These are phyloP conservation scores for Streptopelia turtur DNA, from an alignment of 2,797 vertebrate species.

Conservation along the genomic window DNA sequence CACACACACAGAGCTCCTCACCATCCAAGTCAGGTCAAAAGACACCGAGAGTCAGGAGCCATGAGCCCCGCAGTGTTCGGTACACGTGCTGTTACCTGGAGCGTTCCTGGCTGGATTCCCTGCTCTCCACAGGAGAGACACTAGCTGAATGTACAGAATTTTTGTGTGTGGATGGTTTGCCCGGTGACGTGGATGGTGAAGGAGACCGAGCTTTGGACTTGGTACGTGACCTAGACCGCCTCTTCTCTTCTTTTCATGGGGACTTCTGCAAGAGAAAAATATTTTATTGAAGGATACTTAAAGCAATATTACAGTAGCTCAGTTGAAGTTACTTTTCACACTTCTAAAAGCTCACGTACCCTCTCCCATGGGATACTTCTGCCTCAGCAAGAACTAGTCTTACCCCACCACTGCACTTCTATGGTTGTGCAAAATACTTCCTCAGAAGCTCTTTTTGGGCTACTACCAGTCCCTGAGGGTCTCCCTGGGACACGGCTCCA, in stretches of 20 bases:
- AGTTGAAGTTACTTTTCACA: neutral
- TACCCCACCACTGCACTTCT: neutral
- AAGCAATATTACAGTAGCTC: neutral
- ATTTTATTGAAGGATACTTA: neutral
- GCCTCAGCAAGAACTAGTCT: neutral
- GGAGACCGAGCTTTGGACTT: constrained; percentile 83
- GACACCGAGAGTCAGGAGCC: neutral
- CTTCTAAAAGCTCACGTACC: neutral
- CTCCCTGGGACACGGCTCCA: neutral
- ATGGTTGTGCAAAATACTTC: neutral
- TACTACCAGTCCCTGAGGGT: neutral
- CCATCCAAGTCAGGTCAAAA: neutral
- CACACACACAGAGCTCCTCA: neutral
- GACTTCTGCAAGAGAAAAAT: constrained; percentile 75
- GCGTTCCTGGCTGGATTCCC: constrained; percentile 88
- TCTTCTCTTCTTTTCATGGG: constrained; percentile 86
- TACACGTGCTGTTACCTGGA: constrained; percentile 82
- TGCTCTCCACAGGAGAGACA: constrained; percentile 90
- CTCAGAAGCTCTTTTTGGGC: neutral
- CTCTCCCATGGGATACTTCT: neutral
- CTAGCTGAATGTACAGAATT: constrained; percentile 79
- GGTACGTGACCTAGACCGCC: constrained; percentile 78
- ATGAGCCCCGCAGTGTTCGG: neutral
- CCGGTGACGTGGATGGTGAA: constrained; percentile 85
- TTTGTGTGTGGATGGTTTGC: constrained; percentile 77